Evolutionary conservation across 2,888 invertebrate genomes (phyloP).

Genomic region (Tanytarsus gracilentus): DNA sequence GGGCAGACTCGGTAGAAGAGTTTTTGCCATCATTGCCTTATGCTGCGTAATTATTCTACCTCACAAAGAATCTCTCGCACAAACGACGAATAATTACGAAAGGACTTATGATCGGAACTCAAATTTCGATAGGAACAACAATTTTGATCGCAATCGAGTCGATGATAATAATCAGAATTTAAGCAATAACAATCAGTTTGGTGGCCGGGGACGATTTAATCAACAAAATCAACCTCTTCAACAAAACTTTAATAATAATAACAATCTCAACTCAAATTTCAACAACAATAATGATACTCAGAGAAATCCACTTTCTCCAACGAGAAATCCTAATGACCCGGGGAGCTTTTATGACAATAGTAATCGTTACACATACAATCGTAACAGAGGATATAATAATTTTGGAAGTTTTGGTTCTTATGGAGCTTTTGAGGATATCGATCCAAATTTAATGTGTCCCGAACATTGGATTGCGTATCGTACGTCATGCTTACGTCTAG

Average conservation of each 20-base stretch:
- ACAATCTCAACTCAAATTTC: background rate
- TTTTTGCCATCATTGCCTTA: conserved; percentile 12
- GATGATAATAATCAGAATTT: background rate
- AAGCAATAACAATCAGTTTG: conserved; percentile 18
- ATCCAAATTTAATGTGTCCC: conserved; percentile 55
- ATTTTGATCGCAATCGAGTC: background rate
- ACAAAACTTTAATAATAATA: background rate
- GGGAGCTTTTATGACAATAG: conserved; percentile 16
- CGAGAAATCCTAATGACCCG: conserved; percentile 9
- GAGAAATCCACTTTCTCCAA: background rate
- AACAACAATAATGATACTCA: background rate
- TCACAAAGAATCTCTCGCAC: conserved; percentile 16
- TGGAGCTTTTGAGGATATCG: conserved; percentile 32
- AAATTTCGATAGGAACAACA: background rate
- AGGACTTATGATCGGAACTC: conserved; percentile 7
- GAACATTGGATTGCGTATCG: conserved; percentile 76
- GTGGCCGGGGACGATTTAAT: conserved; percentile 11
- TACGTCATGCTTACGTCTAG: conserved; percentile 78
- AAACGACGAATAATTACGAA: conserved; percentile 17
- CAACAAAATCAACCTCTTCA: background rate
- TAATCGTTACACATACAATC: conserved; percentile 16
- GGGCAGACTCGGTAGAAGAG: conserved; percentile 2
- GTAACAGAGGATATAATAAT: background rate
- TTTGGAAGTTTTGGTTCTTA: conserved; percentile 1
- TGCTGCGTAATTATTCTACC: conserved; percentile 21